A percentile compares a stretch with the other conserved stretches of the same genome.
phyloP scores from a whole-genome alignment of 2,113 vertebrate genomes.

The Mobula birostris region DNA sequence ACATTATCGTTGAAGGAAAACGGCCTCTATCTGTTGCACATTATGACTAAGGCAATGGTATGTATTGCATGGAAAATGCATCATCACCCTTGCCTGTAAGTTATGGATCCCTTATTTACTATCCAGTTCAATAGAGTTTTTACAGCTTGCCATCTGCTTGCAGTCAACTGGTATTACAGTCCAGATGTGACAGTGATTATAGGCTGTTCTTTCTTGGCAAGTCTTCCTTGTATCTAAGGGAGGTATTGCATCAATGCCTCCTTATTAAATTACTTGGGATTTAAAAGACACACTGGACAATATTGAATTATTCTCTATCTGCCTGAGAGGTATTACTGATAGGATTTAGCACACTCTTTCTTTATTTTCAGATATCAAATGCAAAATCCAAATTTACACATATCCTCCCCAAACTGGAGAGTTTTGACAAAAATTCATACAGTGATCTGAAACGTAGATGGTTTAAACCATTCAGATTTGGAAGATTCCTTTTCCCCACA shows the following conservation, averaged over 20 bases:
- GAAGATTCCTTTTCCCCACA: neutral
- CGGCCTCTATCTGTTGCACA: neutral
- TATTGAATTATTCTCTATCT: neutral
- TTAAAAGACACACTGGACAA: neutral
- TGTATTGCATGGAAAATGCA: neutral
- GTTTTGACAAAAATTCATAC: neutral
- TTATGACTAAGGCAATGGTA: neutral
- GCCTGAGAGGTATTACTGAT: neutral
- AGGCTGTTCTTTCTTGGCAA: conserved; percentile 1
- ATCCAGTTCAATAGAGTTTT: neutral
- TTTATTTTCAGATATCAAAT: neutral
- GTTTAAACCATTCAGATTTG: neutral
- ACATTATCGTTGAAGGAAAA: neutral
- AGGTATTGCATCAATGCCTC: neutral
- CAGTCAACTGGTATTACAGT: neutral
- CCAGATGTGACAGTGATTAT: neutral
- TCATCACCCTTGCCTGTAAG: neutral
- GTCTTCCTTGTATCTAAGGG: neutral
- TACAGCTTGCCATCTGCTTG: conserved; percentile 16
- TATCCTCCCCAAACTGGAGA: neutral
- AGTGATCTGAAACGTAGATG: neutral
- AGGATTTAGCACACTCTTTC: neutral
- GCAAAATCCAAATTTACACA: neutral
- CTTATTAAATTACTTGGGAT: neutral
- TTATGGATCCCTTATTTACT: neutral